Percentiles rank a stretch among this genome's conserved stretches.
Conservation (phyloP, 2,113 vertebrate species). For the Pica pica region DNA sequence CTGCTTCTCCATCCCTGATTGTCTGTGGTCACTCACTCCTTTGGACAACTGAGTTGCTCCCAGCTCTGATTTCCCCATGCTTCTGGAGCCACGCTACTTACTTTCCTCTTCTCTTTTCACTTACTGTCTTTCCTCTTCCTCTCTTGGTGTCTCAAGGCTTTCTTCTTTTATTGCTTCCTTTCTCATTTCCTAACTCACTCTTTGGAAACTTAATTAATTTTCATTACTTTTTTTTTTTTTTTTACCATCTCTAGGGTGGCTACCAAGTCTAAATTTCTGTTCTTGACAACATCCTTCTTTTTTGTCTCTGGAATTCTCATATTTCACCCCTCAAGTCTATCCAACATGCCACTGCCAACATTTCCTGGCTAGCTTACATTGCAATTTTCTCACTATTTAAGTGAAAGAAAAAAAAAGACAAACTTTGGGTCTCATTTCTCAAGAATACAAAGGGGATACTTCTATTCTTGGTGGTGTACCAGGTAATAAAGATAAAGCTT, state of each 20-base stretch:
- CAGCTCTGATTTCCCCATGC: neutral
- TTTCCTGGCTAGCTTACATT: slow-evolving; percentile 12
- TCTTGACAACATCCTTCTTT: slow-evolving; percentile 15
- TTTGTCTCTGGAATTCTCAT: slow-evolving; percentile 9
- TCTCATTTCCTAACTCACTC: neutral
- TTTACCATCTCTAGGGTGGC: neutral
- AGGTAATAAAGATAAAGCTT: slow-evolving; percentile 5
- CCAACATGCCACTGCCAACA: neutral
- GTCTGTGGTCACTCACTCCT: neutral
- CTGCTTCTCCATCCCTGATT: neutral
- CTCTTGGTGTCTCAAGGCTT: neutral
- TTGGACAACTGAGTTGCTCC: neutral
- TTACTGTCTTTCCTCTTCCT: neutral
- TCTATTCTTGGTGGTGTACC: neutral
- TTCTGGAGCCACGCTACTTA: neutral
- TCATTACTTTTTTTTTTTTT: neutral
- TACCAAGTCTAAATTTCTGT: slow-evolving; percentile 6
- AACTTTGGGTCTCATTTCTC: neutral
- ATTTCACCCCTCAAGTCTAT: neutral
- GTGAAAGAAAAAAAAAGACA: neutral
- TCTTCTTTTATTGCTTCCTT: neutral
- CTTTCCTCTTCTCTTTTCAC: neutral
- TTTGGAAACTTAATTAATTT: neutral
- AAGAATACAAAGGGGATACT: neutral
- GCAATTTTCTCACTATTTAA: slow-evolving; percentile 38